These are phyloP conservation scores for Seira musarum DNA, from an alignment of 2,888 invertebrate genomes.

Conservation along the genomic window DNA sequence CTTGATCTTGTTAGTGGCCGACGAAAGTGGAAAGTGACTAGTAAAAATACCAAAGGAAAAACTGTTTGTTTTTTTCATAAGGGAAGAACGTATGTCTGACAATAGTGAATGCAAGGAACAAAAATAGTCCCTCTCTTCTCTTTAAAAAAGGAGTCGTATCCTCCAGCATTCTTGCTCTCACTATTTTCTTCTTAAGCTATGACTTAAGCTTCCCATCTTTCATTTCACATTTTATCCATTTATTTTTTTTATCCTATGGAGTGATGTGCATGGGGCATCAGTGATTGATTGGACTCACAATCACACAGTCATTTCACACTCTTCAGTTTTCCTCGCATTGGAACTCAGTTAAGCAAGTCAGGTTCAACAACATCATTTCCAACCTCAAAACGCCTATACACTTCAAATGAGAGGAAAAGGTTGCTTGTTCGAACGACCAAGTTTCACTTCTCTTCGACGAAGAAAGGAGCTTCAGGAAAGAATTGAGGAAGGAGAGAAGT, in stretches of 20 bases:
- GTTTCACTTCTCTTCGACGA: neutral
- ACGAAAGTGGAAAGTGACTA: slow-evolving; percentile 21
- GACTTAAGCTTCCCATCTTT: slow-evolving; percentile 54
- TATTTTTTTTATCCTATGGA: slow-evolving; percentile 24
- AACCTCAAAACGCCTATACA: too few relatives aligned
- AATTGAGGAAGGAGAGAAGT: slow-evolving; percentile 31
- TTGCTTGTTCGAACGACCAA: too few relatives aligned
- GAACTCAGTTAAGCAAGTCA: too few relatives aligned
- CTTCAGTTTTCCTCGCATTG: too few relatives aligned
- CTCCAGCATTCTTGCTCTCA: neutral
- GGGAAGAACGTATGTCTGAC: too few relatives aligned
- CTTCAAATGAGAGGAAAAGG: too few relatives aligned
- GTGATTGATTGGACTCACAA: slow-evolving; percentile 56
- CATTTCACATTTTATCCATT: slow-evolving; percentile 54
- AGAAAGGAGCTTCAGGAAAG: slow-evolving; percentile 13
- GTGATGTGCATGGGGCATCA: slow-evolving; percentile 44
- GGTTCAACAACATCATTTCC: too few relatives aligned
- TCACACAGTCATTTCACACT: slow-evolving; percentile 54
- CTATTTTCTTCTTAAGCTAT: slow-evolving; percentile 5
- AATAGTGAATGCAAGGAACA: too few relatives aligned
- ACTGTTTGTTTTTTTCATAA: neutral
- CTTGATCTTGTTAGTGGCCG: slow-evolving; percentile 50
- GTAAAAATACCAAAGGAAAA: slow-evolving; percentile 21
- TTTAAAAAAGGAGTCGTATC: neutral
- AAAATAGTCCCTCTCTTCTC: neutral